Evolutionary conservation across 2,113 vertebrate genomes (phyloP).

Genomic region (Gallinago undulata): DNA sequence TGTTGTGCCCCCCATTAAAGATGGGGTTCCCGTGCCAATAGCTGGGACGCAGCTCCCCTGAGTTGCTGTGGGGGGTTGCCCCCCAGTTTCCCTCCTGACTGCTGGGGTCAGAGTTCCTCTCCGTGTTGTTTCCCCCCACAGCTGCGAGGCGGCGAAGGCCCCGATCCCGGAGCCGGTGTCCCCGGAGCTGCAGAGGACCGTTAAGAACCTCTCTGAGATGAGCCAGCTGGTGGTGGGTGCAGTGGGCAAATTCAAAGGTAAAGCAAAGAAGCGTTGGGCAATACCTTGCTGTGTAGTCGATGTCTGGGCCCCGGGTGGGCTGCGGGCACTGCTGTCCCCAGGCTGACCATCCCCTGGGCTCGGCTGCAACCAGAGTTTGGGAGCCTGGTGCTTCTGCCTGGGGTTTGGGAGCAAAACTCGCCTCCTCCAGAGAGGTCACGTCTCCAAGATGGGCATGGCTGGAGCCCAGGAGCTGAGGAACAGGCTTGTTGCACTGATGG

Average conservation of each 20-base stretch:
- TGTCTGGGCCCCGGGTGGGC: background rate
- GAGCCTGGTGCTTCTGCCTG: background rate
- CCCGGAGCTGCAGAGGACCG: background rate
- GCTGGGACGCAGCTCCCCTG: background rate
- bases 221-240: accelerated
- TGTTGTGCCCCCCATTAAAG: background rate
- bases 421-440: background rate
- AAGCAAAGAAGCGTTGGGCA: accelerated
- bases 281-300: background rate
- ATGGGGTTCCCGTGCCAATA: accelerated
- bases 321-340: accelerated
- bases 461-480: background rate
- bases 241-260: slow-evolving; percentile 6
- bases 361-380: accelerated
- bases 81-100: background rate
- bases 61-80: background rate
- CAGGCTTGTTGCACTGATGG: background rate
- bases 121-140: background rate
- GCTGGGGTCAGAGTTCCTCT: background rate
- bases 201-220: background rate
- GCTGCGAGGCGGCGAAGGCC: background rate
- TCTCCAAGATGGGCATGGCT: accelerated
- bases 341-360: background rate
- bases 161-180: accelerated
- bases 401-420: accelerated